Percentiles rank a stretch among this genome's conserved stretches.
Conservation (phyloP, 2,113 vertebrate genomes). For the Dipodomys stephensi region DNA sequence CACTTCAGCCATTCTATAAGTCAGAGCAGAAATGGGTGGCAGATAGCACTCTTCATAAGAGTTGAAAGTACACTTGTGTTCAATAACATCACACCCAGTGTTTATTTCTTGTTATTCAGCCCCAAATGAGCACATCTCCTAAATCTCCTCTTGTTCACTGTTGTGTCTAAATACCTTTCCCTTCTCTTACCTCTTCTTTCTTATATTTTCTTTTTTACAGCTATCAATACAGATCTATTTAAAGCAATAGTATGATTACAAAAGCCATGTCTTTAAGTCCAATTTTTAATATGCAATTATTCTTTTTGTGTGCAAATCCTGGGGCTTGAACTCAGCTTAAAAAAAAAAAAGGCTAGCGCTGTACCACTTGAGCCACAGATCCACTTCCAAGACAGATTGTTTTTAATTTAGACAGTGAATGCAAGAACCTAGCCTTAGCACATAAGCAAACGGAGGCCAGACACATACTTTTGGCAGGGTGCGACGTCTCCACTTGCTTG, state of each 20-base stretch:
- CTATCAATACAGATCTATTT: background rate
- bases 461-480: background rate
- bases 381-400: no score
- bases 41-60: fast-evolving
- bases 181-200: background rate
- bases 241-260: no score
- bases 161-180: background rate
- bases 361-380: no score
- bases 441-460: background rate
- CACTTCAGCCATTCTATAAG: background rate
- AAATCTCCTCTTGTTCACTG: background rate
- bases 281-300: background rate
- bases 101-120: background rate
- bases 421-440: background rate
- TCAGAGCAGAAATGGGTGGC: background rate
- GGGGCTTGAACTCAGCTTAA: no score
- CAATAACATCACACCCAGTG: fast-evolving
- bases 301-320: no score
- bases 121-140: background rate
- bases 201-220: background rate
- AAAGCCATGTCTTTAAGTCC: background rate
- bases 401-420: background rate
- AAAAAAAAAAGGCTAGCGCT: no score
- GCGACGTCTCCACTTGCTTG: conserved; percentile 1
- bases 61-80: background rate